Evolutionary conservation across 1,140 invertebrate genomes (phyloP).

Genomic region (Drosophila fuyamai): DNA sequence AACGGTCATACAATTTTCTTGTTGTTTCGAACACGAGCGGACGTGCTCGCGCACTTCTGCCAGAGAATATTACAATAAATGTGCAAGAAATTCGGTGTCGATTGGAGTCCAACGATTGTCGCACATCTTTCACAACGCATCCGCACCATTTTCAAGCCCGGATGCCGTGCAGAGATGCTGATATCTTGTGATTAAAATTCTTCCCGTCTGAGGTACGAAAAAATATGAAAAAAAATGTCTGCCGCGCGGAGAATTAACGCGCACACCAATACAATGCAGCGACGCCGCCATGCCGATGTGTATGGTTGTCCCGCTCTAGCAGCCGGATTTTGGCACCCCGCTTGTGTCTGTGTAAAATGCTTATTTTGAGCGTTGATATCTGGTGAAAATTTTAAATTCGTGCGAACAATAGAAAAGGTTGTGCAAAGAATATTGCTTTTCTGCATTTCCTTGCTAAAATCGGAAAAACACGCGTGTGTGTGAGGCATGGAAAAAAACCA

Average conservation of each 20-base stretch:
- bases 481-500: conserved; percentile 26
- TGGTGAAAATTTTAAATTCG: conserved; percentile 26
- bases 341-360: conserved; percentile 31
- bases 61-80: conserved; percentile 39
- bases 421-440: conserved; percentile 12
- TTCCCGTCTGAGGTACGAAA: conserved; percentile 80
- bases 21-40: conserved; percentile 46
- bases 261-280: conserved; percentile 25
- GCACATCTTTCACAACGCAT: conserved; percentile 50
- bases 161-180: conserved; percentile 70
- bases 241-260: conserved; percentile 56
- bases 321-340: conserved; percentile 4
- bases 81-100: conserved; percentile 61
- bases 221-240: conserved; percentile 58
- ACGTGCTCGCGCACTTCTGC: conserved; percentile 52
- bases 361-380: conserved; percentile 36
- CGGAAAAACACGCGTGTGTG: conserved; percentile 10
- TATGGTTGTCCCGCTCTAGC: conserved; percentile 57
- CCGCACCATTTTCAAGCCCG: conserved; percentile 50
- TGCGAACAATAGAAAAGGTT: conserved; percentile 30
- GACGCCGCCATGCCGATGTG: conserved; percentile 46
- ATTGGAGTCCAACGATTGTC: conserved; percentile 33
- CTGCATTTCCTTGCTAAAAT: not conserved
- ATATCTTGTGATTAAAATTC: conserved; percentile 84
- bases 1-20: conserved; percentile 15